These are phyloP conservation scores for Rhombomys opimus DNA, from an alignment of 2,113 vertebrate species.

Conservation along the genomic window DNA sequence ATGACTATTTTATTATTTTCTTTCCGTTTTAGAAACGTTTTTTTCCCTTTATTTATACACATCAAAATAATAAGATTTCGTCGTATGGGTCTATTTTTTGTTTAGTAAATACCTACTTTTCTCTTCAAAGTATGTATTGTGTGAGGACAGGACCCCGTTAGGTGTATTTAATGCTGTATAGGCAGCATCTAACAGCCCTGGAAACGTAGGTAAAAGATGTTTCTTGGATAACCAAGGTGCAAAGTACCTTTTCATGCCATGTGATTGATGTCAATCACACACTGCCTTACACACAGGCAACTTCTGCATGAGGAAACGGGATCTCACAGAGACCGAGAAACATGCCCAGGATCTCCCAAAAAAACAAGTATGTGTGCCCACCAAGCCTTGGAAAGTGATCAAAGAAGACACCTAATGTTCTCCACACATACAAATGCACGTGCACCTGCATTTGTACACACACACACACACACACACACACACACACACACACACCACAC, in stretches of 20 bases:
- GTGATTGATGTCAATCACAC: neutral
- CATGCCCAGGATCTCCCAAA: neutral
- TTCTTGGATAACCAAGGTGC: neutral
- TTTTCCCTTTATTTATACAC: neutral
- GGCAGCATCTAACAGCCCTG: neutral
- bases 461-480: neutral
- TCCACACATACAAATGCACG: neutral
- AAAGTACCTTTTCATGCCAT: neutral
- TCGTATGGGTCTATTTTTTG: neutral
- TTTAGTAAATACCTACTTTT: constrained; percentile 28
- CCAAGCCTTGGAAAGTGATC: neutral
- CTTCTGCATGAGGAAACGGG: constrained; percentile 10
- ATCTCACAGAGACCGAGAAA: neutral
- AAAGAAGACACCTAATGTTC: neutral
- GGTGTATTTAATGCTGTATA: neutral
- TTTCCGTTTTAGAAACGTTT: constrained; percentile 2
- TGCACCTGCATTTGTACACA: no score
- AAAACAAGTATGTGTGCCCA: neutral
- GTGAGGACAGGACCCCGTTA: neutral
- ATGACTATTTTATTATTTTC: neutral
- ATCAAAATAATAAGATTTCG: neutral
- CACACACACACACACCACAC: neutral
- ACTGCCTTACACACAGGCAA: no score
- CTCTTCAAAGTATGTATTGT: neutral
- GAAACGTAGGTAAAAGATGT: neutral